Evolutionary conservation across 2,888 invertebrate species (phyloP), one percentile per base, ranked within the genome.

Genomic region (Merodon equestris): DNA sequence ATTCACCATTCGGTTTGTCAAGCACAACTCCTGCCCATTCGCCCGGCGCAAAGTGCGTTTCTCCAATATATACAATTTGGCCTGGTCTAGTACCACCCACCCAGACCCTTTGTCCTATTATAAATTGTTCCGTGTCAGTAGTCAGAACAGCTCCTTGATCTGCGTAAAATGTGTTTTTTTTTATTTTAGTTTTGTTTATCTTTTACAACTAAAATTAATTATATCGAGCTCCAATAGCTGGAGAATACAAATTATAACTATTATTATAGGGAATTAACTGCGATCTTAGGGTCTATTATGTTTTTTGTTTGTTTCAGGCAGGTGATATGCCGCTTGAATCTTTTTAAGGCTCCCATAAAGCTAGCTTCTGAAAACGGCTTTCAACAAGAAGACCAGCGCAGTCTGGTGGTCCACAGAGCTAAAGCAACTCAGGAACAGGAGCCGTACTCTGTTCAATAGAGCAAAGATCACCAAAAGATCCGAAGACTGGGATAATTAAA

Each of bases 11-110:
- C 44, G 97, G 93, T 84, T 97, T 96, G 89, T 98, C 98, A 83
- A 99, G 92, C 76, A 97, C 98, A 74, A 99, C 94, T 56, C 98
- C 99, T 54, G 97, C 98, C 98, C 98, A 99, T 83, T 98, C 97
- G 74, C 99, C 99, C 15, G 97, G 96, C 13, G 98, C 98, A 90
- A 99, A 98, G 88, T 97, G 96, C 58, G 98, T 97, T 86, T 96
- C 96, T 34, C 98, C 88, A 42, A 88, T 88, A 89, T 95, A 98
- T 44, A 97, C 96, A 83, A 99, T 96, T 86, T 94, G 93, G 38
- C 98, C 98, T 1, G 96, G 93, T 87, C 98, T 97, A 60, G 93
- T 92, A 66, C 97, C 97, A 84, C 96, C 95, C 81, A 97, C 97
- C 95, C 95, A 98, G 83, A 98, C 96, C 81, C 95, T 92, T 87